Conservation (phyloP, 2,797 vertebrate genomes). For the Xiphorhynchus erythropygius region DNA sequence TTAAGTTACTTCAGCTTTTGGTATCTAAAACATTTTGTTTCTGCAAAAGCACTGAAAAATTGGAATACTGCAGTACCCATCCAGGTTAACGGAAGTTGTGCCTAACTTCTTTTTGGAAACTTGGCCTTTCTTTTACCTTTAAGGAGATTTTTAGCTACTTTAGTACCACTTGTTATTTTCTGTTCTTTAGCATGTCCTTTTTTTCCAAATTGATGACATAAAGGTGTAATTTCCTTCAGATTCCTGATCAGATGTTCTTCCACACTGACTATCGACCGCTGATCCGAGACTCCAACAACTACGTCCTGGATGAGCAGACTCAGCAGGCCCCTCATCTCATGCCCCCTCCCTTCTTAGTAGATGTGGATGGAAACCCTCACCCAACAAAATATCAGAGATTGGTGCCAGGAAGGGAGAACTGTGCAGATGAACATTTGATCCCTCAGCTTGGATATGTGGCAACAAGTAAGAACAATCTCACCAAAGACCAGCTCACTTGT, state of each 20-base stretch:
- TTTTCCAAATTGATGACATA: neutral
- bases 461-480: constrained; percentile 83
- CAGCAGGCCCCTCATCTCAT: constrained; percentile 98
- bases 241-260: constrained; percentile 99
- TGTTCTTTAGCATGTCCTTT: neutral
- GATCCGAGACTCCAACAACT: constrained; percentile 92
- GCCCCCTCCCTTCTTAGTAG: constrained; percentile 97
- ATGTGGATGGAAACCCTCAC: constrained; percentile 97
- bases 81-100: neutral
- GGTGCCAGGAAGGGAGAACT: constrained; percentile 95
- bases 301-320: constrained; percentile 96
- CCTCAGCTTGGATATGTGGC: constrained; percentile 97
- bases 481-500: neutral
- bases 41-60: neutral
- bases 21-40: neutral
- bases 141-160: neutral
- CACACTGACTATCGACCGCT: constrained; percentile 97
- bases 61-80: neutral
- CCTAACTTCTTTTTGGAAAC: neutral
- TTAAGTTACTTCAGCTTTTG: neutral
- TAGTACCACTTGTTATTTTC: neutral
- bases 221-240: constrained; percentile 74
- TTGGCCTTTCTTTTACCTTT: neutral
- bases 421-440: constrained; percentile 91
- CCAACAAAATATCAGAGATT: constrained; percentile 91